These are phyloP conservation scores for Crotalus horridus DNA, from an alignment of 2,113 vertebrate genomes.

Conservation along the genomic window DNA sequence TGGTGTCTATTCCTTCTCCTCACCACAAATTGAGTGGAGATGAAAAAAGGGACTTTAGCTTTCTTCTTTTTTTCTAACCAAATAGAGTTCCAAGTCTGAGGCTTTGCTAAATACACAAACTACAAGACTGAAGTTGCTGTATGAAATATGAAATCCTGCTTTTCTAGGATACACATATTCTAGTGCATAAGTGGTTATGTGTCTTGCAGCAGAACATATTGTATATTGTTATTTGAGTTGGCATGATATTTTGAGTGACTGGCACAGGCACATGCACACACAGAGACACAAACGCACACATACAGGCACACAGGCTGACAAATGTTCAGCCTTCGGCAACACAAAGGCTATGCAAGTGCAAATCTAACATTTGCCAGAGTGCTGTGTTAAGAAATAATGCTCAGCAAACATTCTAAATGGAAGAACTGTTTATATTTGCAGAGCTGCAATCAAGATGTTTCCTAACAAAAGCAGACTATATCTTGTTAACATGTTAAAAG, in stretches of 20 bases:
- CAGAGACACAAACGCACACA: background rate
- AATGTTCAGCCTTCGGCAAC: background rate
- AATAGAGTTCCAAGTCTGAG: background rate
- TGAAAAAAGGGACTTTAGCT: background rate
- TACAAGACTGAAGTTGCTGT: background rate
- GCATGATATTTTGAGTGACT: background rate
- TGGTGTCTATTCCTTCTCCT: background rate
- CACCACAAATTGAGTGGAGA: background rate
- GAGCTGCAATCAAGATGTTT: constrained; percentile 11
- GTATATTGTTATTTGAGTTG: background rate
- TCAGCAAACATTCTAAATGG: constrained; percentile 28
- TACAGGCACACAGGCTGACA: background rate
- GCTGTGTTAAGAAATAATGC: constrained; percentile 50
- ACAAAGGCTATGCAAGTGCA: background rate
- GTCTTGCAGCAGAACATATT: background rate
- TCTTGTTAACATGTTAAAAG: background rate
- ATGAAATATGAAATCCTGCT: background rate
- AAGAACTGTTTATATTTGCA: background rate
- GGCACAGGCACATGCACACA: background rate
- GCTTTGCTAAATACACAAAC: background rate
- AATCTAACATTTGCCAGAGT: background rate
- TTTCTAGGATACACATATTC: background rate
- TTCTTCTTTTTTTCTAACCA: background rate
- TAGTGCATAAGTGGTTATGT: background rate
- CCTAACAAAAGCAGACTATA: constrained; percentile 7